Base-by-base conservation (phyloP, 2,888 invertebrate genomes). In the Drosophila rubida region DNA sequence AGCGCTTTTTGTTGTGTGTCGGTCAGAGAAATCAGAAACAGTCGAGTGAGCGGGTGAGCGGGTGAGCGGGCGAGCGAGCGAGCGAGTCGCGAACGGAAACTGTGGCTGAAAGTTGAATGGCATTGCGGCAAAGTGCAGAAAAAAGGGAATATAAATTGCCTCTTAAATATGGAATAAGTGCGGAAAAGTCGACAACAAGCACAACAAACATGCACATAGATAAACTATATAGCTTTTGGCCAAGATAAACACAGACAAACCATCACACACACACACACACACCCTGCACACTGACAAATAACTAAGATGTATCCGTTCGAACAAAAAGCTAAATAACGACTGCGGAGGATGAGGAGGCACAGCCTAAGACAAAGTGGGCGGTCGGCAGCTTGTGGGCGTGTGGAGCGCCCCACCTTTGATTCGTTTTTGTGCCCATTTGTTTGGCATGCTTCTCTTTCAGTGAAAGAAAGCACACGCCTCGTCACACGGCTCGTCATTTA, bases 131-230 rank as follows among this genome's bases (percentile, higher is more conserved):
- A 64, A 75, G 67, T 71, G 64, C 59, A 67, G 49, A 59, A 64
- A 78, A 82, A 91, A 91, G 87, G 87, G 90, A 91, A 91, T 91
- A 90, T 91, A 91, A 91, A 91, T 91, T 90, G 90, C 88, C 89
- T 89, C 87, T 91, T 91, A 91, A 91, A 89, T 89, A 87, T 84
- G 89, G 81, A 90, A 89, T 87, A 87, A 90, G 89, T 87, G 89
- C 80, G 81, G 81, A 80, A 90, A 85, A 85, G 75, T 79, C 78
- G 74, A 80, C 78, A 70, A 70, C 73, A 75, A 50, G 62, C 73
- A 42, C 70, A 63, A 58, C 74, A 84, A 87, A 85, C 86, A 86
- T 85, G 83, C 82, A 87, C 86, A 87, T 83, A 83, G 88, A 83
- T 88, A 88, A 88, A 88, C 83, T 88, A 80, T 83, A 72, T 83